Conservation (phyloP, 2,113 vertebrate species). For the Erpornis zantholeuca region DNA sequence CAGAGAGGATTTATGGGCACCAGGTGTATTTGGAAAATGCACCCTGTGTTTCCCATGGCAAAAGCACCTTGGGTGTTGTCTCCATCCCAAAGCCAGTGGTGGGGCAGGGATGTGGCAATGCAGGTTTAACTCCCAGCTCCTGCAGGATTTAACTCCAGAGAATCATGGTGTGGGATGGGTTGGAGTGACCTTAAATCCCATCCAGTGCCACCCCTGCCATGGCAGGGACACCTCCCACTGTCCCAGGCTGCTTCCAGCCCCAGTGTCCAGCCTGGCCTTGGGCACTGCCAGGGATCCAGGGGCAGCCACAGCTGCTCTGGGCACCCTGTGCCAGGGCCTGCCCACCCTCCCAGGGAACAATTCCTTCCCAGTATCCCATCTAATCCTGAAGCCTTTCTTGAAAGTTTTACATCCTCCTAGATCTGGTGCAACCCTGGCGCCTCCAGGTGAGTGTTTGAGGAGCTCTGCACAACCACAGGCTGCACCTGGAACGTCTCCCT, state of each 20-base stretch:
- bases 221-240: background rate
- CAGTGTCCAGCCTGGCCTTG: background rate
- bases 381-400: background rate
- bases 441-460: background rate
- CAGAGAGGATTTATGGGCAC: background rate
- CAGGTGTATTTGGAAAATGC: accelerated
- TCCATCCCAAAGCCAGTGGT: accelerated
- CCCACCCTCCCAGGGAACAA: accelerated
- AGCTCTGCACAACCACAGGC: background rate
- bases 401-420: background rate
- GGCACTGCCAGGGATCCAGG: background rate
- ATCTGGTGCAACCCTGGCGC: accelerated
- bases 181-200: background rate
- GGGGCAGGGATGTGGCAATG: accelerated
- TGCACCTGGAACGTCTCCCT: background rate
- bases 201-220: background rate
- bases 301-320: background rate
- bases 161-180: background rate
- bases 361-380: background rate
- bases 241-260: background rate
- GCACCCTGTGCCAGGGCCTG: background rate
- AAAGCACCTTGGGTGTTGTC: accelerated
- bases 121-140: background rate
- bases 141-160: background rate
- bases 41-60: accelerated